A percentile compares a stretch with the other conserved stretches of the same genome.
Evolutionary conservation across 2,888 invertebrate genomes (phyloP).

Genomic region (Hemithea aestivaria): DNA sequence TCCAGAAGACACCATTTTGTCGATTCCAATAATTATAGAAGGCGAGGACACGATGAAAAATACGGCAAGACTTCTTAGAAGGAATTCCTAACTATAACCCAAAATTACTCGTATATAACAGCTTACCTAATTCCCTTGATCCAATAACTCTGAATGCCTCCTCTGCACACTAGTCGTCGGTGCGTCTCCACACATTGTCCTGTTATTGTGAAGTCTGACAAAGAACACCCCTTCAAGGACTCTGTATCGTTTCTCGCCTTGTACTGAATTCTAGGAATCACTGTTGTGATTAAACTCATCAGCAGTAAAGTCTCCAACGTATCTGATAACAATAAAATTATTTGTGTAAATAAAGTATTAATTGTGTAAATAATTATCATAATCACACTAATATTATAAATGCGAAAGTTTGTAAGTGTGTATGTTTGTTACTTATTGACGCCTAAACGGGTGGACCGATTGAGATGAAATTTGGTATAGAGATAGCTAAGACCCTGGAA

Average conservation of each 20-base stretch:
- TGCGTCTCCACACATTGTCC: conserved; percentile 43
- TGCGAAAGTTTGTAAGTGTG: too few relatives aligned
- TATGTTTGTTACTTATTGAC: too few relatives aligned
- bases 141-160: conserved; percentile 52
- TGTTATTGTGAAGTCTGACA: conserved; percentile 38
- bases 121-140: conserved; percentile 47
- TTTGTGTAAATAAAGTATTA: background rate
- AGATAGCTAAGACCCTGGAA: too few relatives aligned
- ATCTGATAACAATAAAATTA: conserved; percentile 35
- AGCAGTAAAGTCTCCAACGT: conserved; percentile 33
- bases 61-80: too few relatives aligned
- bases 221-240: conserved; percentile 40
- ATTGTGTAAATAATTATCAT: too few relatives aligned
- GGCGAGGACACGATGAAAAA: too few relatives aligned
- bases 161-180: conserved; percentile 40
- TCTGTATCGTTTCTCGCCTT: conserved; percentile 38
- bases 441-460: too few relatives aligned
- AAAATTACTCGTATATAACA: conserved; percentile 2
- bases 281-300: conserved; percentile 35
- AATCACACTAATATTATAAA: too few relatives aligned
- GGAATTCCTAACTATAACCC: too few relatives aligned
- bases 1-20: too few relatives aligned
- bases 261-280: conserved; percentile 42
- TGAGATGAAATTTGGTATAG: too few relatives aligned
- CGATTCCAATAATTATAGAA: too few relatives aligned